Conservation (phyloP, 1,140 invertebrate species). For the Drosophila trapezifrons region DNA sequence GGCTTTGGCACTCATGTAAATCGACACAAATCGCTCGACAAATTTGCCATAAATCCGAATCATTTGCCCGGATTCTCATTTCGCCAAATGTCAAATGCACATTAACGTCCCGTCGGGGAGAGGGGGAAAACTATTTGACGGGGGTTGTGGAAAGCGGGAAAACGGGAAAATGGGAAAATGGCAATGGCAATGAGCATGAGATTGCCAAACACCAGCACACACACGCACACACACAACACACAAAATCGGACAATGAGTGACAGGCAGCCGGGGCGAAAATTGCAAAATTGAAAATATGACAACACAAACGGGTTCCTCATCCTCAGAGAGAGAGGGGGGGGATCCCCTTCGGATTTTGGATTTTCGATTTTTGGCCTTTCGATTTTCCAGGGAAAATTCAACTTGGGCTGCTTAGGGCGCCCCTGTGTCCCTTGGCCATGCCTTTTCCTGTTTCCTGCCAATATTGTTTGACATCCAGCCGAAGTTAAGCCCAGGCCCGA, state of each 20-base stretch:
- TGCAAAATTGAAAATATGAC: conserved; percentile 80
- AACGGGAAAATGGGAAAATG: conserved; percentile 6
- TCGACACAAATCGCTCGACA: conserved; percentile 76
- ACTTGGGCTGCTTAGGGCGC: conserved; percentile 37
- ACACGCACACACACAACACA: too few species aligned
- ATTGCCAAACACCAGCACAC: conserved; percentile 53
- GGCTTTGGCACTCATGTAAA: conserved; percentile 80
- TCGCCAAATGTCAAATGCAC: conserved; percentile 79
- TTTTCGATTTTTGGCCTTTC: conserved; percentile 9
- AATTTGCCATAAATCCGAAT: conserved; percentile 80
- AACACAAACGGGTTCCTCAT: conserved; percentile 62
- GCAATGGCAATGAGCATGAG: conserved; percentile 39
- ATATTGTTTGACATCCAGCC: conserved; percentile 67
- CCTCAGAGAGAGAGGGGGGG: too few species aligned
- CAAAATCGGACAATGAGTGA: conserved; percentile 37
- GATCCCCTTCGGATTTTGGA: conserved; percentile 14
- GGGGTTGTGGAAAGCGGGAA: conserved; percentile 51
- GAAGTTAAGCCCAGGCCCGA: conserved; percentile 29
- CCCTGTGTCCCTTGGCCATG: conserved; percentile 7
- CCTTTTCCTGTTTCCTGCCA: conserved; percentile 48
- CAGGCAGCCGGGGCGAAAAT: conserved; percentile 61
- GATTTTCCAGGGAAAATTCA: conserved; percentile 22
- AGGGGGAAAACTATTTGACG: conserved; percentile 63
- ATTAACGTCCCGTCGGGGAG: too few species aligned
- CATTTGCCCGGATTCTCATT: conserved; percentile 80